A percentile compares a stretch with the other conserved stretches of the same genome.
phyloP scores from a whole-genome alignment of 2,113 vertebrate genomes.

The Rhodinocichla rosea region DNA sequence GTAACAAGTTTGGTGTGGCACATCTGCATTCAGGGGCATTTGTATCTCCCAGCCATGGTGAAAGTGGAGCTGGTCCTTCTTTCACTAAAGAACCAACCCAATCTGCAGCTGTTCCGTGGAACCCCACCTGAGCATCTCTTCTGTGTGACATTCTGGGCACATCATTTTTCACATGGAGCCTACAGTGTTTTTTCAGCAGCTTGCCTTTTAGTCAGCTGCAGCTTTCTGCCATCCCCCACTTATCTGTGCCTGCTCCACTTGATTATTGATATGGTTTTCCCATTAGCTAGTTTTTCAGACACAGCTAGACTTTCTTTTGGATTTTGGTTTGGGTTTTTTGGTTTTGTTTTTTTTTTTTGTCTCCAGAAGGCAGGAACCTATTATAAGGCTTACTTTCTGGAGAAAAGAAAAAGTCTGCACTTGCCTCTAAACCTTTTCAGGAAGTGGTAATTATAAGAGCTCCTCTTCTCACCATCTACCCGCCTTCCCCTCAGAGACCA shows the following conservation, averaged over 20 bases:
- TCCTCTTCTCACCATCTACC: slow-evolving; percentile 45
- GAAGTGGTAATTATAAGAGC: slow-evolving; percentile 28
- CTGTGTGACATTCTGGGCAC: not conserved
- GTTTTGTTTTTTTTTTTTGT: not conserved
- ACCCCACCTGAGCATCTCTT: not conserved
- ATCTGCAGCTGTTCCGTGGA: not conserved
- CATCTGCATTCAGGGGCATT: not conserved
- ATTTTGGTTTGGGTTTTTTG: not conserved
- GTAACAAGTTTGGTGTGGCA: not conserved
- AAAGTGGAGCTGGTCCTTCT: not conserved
- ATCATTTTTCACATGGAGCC: not conserved
- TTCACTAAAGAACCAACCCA: not conserved
- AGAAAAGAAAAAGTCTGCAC: not conserved
- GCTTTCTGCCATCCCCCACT: not conserved
- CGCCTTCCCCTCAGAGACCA: not conserved
- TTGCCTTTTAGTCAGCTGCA: not conserved
- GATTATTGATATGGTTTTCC: not conserved
- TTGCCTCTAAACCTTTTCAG: slow-evolving; percentile 41
- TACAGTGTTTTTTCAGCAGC: not conserved
- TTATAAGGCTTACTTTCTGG: slow-evolving; percentile 4
- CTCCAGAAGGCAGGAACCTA: slow-evolving; percentile 4
- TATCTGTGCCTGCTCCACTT: not conserved
- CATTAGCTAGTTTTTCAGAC: slow-evolving; percentile 5
- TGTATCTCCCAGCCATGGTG: not conserved
- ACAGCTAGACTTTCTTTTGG: not conserved